Base-by-base conservation (phyloP, 2,113 vertebrate genomes). In the Paralichthys olivaceus region DNA sequence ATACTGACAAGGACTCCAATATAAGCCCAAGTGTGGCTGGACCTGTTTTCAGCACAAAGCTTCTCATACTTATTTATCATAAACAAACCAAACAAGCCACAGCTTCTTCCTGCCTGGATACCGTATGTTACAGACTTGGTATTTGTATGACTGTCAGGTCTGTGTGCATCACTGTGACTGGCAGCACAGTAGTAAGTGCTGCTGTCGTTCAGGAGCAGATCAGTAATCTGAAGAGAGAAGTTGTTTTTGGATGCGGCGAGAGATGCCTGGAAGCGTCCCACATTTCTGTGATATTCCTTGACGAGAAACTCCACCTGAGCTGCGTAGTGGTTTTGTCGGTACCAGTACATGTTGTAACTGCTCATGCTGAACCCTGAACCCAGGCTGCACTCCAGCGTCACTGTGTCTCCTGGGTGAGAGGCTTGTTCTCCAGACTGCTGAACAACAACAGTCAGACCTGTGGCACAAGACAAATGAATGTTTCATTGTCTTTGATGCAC, bases 291-390 rank as follows among this genome's bases (percentile, higher is more conserved):
- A 0, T 84, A 72, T 69, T 94, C 90, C 19, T 67, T 87, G 0
- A 49, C 43, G 15, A 94, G 67, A 9, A 54, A 90, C 47, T 89
- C 22, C 0, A 94, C 0, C 0, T 72, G 59, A 2, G 76, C 76
- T 7, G 84, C 72, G 0, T 67, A 15, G 53, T 60, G 59, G 0
- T 51, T 55, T 7, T 84, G 88, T 70, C 61, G 61, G 75, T 93
- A 94, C 94, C 93, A 94, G 0, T 47, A 2, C 93, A 94, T 94
- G 12, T 75, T 90, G 13, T 83, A 58, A 78, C 90, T 88, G 70
- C 15, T 0, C 90, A 94, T 93, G 63, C 70, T 72, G 12, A 40
- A 9, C 22, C 78, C 89, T 19, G 51, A 1, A 23, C 78, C 79
- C 66, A 92, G 26, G 49, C 57, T 84, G 75, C 94, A 94, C 29